These are phyloP conservation scores for Quadriops clusia DNA, from an alignment of 2,888 invertebrate genomes.

Conservation along the genomic window DNA sequence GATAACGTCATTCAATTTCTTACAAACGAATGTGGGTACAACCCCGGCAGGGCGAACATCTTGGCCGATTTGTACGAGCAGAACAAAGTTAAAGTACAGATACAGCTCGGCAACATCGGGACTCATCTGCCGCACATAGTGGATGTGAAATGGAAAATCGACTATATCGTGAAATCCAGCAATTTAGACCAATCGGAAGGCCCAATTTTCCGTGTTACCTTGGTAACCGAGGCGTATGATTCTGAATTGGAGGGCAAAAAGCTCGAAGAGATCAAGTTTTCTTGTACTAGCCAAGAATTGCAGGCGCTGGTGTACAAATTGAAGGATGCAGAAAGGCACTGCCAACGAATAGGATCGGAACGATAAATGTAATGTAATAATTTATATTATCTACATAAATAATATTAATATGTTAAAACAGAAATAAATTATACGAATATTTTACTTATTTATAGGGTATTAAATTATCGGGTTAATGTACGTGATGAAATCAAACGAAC, in stretches of 20 bases:
- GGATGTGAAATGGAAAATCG: constrained; percentile 50
- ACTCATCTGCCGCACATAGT: constrained; percentile 41
- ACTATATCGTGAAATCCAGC: constrained; percentile 36
- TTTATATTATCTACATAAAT: too few relatives aligned
- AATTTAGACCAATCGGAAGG: constrained; percentile 27
- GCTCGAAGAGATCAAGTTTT: constrained; percentile 43
- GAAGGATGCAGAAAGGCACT: constrained; percentile 51
- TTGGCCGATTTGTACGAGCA: constrained; percentile 26
- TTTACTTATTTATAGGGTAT: too few relatives aligned
- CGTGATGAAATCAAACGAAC: too few relatives aligned
- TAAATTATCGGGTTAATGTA: too few relatives aligned
- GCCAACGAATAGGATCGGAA: constrained; percentile 39
- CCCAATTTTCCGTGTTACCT: constrained; percentile 30
- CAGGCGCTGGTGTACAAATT: constrained; percentile 56
- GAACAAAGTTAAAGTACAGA: constrained; percentile 24
- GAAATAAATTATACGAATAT: too few relatives aligned
- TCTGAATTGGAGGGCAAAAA: constrained; percentile 33
- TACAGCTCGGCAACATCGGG: constrained; percentile 29
- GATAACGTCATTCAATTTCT: constrained; percentile 24
- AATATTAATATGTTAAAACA: too few relatives aligned
- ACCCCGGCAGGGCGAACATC: constrained; percentile 19
- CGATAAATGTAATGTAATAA: too few relatives aligned
- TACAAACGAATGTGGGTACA: constrained; percentile 23
- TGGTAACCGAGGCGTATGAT: constrained; percentile 28
- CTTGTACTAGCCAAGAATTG: constrained; percentile 49